Evolutionary conservation across 2,888 invertebrate genomes (phyloP), one percentile per base, ranked within the genome.

Genomic region (Dorcus hopei): DNA sequence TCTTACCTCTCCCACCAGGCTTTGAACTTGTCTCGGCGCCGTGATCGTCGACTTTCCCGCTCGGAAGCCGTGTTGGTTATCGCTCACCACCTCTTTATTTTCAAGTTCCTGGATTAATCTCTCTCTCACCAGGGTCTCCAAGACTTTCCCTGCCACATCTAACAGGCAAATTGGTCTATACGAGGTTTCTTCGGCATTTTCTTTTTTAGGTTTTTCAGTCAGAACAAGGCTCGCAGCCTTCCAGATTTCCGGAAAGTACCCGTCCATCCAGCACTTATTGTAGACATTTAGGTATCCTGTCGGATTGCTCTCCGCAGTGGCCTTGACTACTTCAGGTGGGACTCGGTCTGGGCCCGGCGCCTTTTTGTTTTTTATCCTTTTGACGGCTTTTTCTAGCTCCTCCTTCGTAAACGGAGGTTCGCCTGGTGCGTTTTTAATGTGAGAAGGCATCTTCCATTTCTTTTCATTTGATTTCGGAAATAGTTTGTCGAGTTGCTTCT

Each of bases 101-200:
- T 47, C 49, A 3, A 59, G 40, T 33, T 59, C 55, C 14, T n/a
- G 9, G 7, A 52, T 50, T 8, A 59, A 49, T 26, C 59, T 52
- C 0, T 1, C 9, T 6, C 49, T 23, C 8, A 55, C 14, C 26
- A 61, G 43, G 9, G 52, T 38, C 14, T 61, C 61, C 9, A 55
- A 50, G 11, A 61, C 42, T 33, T 61, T 61, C 8, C 61, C 61
- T 11, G 41, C 40, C 9, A 48, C 58, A 43, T 54, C 54, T 3
- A 61, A 41, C 3, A 61, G 49, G 33, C 58, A 59, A 7, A 59
- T 48, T 5, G 58, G 58, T 26, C 61, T 38, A 49, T 59, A 61
- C 8, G 55, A 51, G 5, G 41, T 43, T 3, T 39, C 45, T 19
- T 52, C 9, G 0, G 26, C 6, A 3, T 23, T 14, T 9, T 16